Conservation (phyloP, 1,140 invertebrate genomes). For the Ips typographus region DNA sequence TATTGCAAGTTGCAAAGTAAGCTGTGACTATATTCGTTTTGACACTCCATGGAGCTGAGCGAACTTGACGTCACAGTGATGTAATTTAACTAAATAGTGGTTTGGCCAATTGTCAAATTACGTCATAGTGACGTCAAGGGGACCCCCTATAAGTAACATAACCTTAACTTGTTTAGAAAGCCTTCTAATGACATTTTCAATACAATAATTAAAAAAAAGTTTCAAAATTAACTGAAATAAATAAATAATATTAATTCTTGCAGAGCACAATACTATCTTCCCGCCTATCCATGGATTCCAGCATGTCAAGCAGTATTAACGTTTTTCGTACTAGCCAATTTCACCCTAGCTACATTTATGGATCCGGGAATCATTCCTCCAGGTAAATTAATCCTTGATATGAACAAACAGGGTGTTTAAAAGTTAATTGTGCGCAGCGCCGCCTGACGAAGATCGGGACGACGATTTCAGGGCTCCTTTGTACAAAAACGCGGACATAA, state of each 20-base stretch:
- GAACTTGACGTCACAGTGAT: too few relatives aligned
- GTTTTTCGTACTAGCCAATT: slow-evolving; percentile 97
- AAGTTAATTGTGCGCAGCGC: slow-evolving; percentile 64
- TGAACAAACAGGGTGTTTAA: not conserved
- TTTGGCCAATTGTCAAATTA: too few relatives aligned
- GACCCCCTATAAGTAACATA: too few relatives aligned
- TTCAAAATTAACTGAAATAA: too few relatives aligned
- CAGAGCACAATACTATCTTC: slow-evolving; percentile 85
- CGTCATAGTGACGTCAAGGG: too few relatives aligned
- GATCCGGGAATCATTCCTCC: slow-evolving; percentile 98
- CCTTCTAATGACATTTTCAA: not conserved
- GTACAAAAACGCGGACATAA: slow-evolving; percentile 98
- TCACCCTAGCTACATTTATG: slow-evolving; percentile 98
- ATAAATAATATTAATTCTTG: slow-evolving; percentile 49
- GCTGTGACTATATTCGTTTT: too few relatives aligned
- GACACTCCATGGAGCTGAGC: too few relatives aligned
- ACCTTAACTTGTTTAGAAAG: too few relatives aligned
- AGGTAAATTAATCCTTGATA: slow-evolving; percentile 63
- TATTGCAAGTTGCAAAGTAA: too few relatives aligned
- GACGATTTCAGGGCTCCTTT: slow-evolving; percentile 97
- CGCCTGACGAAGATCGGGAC: slow-evolving; percentile 93
- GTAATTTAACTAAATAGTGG: too few relatives aligned
- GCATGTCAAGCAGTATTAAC: slow-evolving; percentile 92
- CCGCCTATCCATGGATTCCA: slow-evolving; percentile 83
- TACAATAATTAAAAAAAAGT: not conserved